Conservation (phyloP, 2,113 vertebrate genomes). For the Serranochromis macrocephalus region DNA sequence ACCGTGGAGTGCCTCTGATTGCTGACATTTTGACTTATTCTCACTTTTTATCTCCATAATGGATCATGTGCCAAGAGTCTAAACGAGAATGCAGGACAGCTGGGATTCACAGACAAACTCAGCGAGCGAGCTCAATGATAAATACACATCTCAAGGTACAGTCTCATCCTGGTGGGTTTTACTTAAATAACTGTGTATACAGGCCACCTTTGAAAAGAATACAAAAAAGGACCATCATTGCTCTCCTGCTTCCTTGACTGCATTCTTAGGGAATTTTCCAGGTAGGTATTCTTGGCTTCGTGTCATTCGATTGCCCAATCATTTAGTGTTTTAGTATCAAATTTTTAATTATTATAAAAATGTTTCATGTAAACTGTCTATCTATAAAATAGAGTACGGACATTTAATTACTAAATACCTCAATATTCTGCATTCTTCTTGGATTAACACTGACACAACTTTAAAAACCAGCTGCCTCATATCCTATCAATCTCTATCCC, state of each 20-base stretch:
- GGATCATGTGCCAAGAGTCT: background rate
- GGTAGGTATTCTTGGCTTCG: background rate
- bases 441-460: accelerated
- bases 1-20: background rate
- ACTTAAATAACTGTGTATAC: background rate
- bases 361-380: background rate
- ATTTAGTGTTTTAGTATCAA: background rate
- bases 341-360: background rate
- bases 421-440: background rate
- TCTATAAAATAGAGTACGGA: background rate
- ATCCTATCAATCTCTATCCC: background rate
- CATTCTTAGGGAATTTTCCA: background rate
- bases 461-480: background rate
- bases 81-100: constrained; percentile 20
- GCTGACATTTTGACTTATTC: background rate
- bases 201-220: background rate
- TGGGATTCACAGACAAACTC: background rate
- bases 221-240: background rate
- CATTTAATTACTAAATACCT: background rate
- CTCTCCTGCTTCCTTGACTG: accelerated
- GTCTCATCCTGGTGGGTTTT: background rate
- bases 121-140: background rate
- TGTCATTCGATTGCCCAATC: background rate
- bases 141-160: constrained; percentile 25
- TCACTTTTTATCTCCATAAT: background rate